These are phyloP conservation scores for Graphium colonna DNA, from an alignment of 2,888 invertebrate species.

Conservation along the genomic window DNA sequence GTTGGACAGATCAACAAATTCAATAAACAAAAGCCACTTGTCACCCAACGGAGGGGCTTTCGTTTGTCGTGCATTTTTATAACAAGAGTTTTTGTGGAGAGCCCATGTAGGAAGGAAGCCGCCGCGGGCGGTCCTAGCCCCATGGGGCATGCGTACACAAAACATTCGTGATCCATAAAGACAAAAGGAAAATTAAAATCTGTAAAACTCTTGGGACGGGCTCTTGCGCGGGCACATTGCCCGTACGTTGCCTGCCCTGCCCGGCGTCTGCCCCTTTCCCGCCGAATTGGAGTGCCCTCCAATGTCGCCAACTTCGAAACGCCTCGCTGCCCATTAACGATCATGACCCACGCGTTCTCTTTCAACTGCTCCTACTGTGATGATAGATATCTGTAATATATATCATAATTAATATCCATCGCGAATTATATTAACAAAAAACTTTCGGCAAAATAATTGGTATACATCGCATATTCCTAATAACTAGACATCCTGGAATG, in stretches of 20 bases:
- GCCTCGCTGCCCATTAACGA: neutral
- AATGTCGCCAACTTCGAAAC: neutral
- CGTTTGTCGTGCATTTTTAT: conserved; percentile 73
- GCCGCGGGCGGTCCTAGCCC: conserved; percentile 70
- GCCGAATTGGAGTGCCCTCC: conserved; percentile 28
- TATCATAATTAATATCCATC: no score
- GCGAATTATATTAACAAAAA: no score
- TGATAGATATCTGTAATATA: no score
- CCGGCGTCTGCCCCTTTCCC: conserved; percentile 28
- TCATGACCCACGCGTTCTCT: neutral
- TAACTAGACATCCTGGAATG: no score
- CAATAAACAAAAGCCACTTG: conserved; percentile 76
- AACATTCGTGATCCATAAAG: conserved; percentile 79
- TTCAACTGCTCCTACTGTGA: no score
- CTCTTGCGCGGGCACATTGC: conserved; percentile 8
- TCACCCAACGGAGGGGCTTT: conserved; percentile 73
- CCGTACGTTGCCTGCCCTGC: conserved; percentile 4
- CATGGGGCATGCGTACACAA: conserved; percentile 73
- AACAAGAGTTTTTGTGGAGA: conserved; percentile 72
- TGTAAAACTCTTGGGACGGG: conserved; percentile 61
- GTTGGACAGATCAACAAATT: conserved; percentile 75
- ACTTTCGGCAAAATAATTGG: no score
- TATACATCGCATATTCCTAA: no score
- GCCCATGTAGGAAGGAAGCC: conserved; percentile 76
- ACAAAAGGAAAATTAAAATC: conserved; percentile 78